phyloP scores from a whole-genome alignment of 2,113 vertebrate species.

The Cavia aperea region DNA sequence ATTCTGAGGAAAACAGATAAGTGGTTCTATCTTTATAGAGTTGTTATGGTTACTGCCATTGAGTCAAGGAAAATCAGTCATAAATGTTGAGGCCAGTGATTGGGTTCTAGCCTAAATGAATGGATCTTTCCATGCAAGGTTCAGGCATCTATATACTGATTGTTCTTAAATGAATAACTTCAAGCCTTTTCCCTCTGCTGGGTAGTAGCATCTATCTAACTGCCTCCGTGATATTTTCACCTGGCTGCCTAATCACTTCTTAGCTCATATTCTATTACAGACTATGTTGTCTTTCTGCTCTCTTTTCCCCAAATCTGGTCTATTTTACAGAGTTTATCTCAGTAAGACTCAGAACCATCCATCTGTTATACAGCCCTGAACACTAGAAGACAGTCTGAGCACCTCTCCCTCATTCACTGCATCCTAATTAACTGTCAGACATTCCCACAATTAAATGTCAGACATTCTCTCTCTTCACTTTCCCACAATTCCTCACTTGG shows the following conservation, averaged over 20 bases:
- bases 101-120: background rate
- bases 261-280: background rate
- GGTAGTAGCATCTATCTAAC: background rate
- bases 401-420: background rate
- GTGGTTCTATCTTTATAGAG: background rate
- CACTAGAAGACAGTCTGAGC: background rate
- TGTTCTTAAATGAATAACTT: background rate
- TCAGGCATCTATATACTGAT: background rate
- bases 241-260: background rate
- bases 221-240: background rate
- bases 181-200: background rate
- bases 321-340: background rate
- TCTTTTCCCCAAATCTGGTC: background rate
- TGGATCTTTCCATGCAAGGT: background rate
- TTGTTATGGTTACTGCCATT: background rate
- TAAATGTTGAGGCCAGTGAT: background rate
- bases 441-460: background rate
- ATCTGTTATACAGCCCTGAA: background rate
- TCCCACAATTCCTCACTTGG: background rate
- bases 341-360: background rate
- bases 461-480: too few species aligned
- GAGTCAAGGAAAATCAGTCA: slow-evolving; percentile 20
- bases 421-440: background rate
- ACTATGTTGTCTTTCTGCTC: background rate
- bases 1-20: slow-evolving; percentile 18